Percentiles rank a stretch among this genome's conserved stretches.
Conservation (phyloP, 2,797 vertebrate species). For the Tauraco hartlaubi region DNA sequence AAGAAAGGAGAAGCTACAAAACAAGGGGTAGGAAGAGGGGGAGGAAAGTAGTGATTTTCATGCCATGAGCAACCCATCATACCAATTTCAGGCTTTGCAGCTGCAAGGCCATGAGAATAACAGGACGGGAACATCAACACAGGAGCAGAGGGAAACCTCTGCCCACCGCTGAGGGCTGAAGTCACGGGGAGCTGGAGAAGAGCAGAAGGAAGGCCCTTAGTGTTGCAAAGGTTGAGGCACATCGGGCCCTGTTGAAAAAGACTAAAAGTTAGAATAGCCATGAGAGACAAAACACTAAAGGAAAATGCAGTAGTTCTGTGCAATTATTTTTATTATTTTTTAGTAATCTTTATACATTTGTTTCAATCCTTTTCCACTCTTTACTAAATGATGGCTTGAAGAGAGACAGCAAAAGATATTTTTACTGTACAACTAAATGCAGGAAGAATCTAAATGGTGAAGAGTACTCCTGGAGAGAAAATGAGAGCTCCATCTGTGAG, state of each 20-base stretch:
- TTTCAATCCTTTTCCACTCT: neutral
- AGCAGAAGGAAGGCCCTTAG: neutral
- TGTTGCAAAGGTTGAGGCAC: neutral
- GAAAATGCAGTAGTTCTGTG: neutral
- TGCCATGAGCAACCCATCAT: neutral
- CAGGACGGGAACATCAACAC: no score
- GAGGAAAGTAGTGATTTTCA: neutral
- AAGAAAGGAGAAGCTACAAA: neutral
- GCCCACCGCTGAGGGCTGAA: no score
- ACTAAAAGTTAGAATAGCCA: neutral
- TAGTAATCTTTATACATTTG: neutral
- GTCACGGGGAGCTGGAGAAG: rapidly evolving
- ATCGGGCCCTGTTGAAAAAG: neutral
- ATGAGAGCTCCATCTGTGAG: constrained; percentile 40
- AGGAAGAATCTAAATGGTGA: neutral
- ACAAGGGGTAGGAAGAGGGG: neutral
- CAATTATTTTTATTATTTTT: neutral
- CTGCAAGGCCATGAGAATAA: neutral
- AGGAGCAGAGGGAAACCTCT: neutral
- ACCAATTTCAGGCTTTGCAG: neutral
- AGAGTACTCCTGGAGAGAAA: constrained; percentile 25
- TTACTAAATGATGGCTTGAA: neutral
- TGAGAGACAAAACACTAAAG: neutral
- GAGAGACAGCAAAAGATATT: neutral
- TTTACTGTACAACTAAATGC: constrained; percentile 2